A percentile compares a stretch with the other conserved stretches of the same genome.
Conservation (phyloP, 92 coral and sea anemone genomes). For the Parazoanthus swiftii region DNA sequence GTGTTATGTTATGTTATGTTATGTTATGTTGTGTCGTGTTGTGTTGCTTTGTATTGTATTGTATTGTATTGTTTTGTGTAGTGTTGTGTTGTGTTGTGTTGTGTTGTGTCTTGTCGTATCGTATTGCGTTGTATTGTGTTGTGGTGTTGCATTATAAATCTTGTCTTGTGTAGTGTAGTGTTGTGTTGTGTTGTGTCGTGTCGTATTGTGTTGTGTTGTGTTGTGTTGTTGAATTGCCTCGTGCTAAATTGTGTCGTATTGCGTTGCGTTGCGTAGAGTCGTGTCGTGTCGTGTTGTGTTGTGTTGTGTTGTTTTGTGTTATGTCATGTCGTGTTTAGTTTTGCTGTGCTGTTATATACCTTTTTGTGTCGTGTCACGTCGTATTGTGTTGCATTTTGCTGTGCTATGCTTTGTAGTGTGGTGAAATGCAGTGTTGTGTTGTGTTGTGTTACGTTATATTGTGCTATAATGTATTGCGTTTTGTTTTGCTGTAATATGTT, state of each 20-base stretch:
- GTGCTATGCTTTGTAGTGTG: no score
- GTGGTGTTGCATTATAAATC: no score
- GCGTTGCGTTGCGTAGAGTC: background rate
- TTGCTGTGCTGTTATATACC: background rate
- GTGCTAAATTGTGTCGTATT: background rate
- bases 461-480: background rate
- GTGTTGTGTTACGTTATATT: background rate
- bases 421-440: no score
- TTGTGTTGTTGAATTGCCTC: no score
- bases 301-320: conserved; percentile 3
- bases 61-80: background rate
- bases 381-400: background rate
- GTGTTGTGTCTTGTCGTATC: background rate
- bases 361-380: background rate
- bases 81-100: background rate
- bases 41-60: background rate
- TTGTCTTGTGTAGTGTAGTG: conserved; percentile 13
- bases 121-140: no score
- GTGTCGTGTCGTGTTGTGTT: background rate
- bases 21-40: background rate
- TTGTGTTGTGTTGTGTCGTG: background rate
- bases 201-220: background rate
- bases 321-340: background rate
- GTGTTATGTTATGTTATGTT: background rate
- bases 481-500: no score